These are phyloP conservation scores for Mechanitis mazaeus DNA, from an alignment of 2,888 invertebrate species.

Conservation along the genomic window DNA sequence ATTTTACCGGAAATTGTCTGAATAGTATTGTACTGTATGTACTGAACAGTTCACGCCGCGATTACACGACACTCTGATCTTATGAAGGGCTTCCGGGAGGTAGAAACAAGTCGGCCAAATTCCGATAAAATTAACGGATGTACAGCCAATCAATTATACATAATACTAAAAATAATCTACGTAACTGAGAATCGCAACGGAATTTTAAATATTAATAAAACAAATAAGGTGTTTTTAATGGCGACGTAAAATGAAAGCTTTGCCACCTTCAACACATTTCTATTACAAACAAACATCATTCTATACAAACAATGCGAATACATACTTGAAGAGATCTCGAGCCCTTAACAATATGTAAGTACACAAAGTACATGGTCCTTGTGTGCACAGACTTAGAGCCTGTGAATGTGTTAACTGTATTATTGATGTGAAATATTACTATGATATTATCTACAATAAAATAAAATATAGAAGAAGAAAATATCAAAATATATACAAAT, in stretches of 20 bases:
- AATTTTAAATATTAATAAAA: too few species aligned
- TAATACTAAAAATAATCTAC: too few species aligned
- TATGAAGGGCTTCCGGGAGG: too few species aligned
- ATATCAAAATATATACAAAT: background rate
- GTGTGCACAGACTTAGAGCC: background rate
- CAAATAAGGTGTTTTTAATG: slow-evolving; percentile 19
- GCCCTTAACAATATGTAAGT: slow-evolving; percentile 15
- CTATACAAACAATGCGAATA: slow-evolving; percentile 7
- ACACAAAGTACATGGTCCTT: slow-evolving; percentile 12
- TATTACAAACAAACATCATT: slow-evolving; percentile 1
- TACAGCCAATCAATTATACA: too few species aligned
- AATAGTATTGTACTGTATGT: too few species aligned
- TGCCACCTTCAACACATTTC: slow-evolving; percentile 20
- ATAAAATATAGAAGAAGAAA: background rate
- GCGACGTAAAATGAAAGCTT: slow-evolving; percentile 20
- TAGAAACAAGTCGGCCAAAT: too few species aligned
- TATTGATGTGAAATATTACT: too few species aligned
- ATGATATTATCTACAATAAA: background rate
- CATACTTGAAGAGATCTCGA: slow-evolving; percentile 9
- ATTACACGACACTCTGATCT: too few species aligned
- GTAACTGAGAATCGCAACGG: too few species aligned
- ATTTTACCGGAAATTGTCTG: too few species aligned
- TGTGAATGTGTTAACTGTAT: background rate
- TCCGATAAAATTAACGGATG: too few species aligned
- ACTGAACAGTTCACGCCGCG: too few species aligned